Conservation (phyloP, 2,797 vertebrate species). For the Anguilla pacifica region DNA sequence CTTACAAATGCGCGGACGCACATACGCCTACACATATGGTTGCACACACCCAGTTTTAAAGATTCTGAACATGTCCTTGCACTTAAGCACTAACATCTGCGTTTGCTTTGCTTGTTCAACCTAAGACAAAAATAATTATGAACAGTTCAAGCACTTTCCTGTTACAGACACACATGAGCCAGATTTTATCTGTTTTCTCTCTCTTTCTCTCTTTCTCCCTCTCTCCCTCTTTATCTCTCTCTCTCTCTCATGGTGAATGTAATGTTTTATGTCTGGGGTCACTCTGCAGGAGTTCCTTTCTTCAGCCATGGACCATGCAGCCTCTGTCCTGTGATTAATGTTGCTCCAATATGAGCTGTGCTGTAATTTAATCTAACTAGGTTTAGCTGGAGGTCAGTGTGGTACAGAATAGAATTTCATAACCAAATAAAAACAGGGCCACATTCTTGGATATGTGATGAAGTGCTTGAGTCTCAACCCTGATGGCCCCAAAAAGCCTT, state of each 20-base stretch:
- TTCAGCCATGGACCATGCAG: no score
- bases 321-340: no score
- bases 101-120: background rate
- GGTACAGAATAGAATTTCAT: background rate
- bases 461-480: no score
- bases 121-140: background rate
- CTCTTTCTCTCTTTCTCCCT: background rate
- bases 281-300: no score
- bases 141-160: background rate
- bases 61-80: background rate
- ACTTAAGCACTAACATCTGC: background rate
- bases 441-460: no score
- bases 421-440: slow-evolving; percentile 4
- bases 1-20: background rate
- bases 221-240: background rate
- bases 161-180: background rate
- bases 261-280: no score
- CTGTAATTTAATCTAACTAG: background rate
- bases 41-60: no score
- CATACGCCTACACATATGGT: background rate
- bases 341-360: background rate
- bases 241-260: background rate
- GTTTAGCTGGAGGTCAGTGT: background rate
- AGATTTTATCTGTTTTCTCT: background rate
- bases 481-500: no score